phyloP scores from a whole-genome alignment of 2,888 invertebrate species.

The Nipponacmea schrenckii region DNA sequence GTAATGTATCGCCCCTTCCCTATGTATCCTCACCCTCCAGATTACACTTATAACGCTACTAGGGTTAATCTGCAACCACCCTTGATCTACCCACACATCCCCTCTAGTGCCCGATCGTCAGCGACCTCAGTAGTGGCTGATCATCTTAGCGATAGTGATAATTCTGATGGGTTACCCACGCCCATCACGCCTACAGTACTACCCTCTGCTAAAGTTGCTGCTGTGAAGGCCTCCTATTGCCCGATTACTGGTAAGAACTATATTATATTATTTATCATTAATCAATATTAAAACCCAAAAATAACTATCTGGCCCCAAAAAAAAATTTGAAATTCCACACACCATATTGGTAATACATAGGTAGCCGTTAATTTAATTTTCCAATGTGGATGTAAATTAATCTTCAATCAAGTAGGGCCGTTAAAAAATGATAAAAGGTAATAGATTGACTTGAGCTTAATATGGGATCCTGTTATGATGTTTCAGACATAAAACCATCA shows the following conservation, averaged over 20 bases:
- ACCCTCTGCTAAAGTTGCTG: slow-evolving; percentile 47
- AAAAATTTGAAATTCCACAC: neutral
- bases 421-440: too few species aligned
- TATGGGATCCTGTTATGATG: too few species aligned
- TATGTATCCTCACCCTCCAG: too few species aligned
- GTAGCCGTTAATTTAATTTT: too few species aligned
- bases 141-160: slow-evolving; percentile 16
- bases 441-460: too few species aligned
- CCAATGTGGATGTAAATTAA: too few species aligned
- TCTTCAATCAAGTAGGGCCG: too few species aligned
- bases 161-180: slow-evolving; percentile 41
- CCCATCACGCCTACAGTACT: slow-evolving; percentile 50
- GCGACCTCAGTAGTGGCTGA: neutral
- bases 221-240: slow-evolving; percentile 31
- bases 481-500: too few species aligned
- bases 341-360: too few species aligned
- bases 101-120: neutral
- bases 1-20: too few species aligned
- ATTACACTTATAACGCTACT: too few species aligned
- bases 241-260: neutral
- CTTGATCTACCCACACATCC: slow-evolving; percentile 10
- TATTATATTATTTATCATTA: neutral
- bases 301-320: too few species aligned
- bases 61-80: neutral
- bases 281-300: neutral